Conservation (phyloP, 2,888 invertebrate species). For the Aelia acuminata region DNA sequence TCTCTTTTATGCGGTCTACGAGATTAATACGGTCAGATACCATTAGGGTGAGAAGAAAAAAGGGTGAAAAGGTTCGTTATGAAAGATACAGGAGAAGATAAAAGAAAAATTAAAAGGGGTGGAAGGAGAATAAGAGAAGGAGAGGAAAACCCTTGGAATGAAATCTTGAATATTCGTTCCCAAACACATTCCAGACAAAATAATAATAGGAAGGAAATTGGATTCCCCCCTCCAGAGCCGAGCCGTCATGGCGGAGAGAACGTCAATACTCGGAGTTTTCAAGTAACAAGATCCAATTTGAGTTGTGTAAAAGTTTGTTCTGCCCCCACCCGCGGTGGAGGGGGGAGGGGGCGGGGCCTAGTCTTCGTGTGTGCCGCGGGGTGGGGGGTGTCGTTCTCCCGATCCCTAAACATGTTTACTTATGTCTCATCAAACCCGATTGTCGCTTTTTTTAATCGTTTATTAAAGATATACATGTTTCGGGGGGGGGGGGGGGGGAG, state of each 20-base stretch:
- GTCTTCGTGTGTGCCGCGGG: slow-evolving; percentile 49
- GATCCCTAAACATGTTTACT: slow-evolving; percentile 28
- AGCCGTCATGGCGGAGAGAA: slow-evolving; percentile 60
- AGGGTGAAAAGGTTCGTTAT: slow-evolving; percentile 46
- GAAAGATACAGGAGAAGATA: slow-evolving; percentile 47
- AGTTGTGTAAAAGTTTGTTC: slow-evolving; percentile 66
- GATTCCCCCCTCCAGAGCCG: slow-evolving; percentile 56
- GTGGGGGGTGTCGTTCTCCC: slow-evolving; percentile 10
- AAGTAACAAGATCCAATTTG: slow-evolving; percentile 67
- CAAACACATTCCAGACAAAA: slow-evolving; percentile 61
- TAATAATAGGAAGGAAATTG: slow-evolving; percentile 65
- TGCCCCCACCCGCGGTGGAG: slow-evolving; percentile 55
- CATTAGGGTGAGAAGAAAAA: slow-evolving; percentile 18
- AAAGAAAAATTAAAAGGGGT: slow-evolving; percentile 36
- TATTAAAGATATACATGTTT: background rate
- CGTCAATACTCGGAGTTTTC: slow-evolving; percentile 64
- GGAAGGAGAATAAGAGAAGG: background rate
- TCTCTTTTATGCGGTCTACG: slow-evolving; percentile 39
- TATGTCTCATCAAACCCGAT: background rate
- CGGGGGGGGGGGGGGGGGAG: too few relatives aligned
- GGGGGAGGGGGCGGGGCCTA: slow-evolving; percentile 54
- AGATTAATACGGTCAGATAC: slow-evolving; percentile 42
- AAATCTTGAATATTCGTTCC: slow-evolving; percentile 61
- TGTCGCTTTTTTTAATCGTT: background rate
- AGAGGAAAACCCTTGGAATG: slow-evolving; percentile 55